These are phyloP conservation scores for Didymodactylos carnosus DNA, from an alignment of 2,888 invertebrate species.

Conservation along the genomic window DNA sequence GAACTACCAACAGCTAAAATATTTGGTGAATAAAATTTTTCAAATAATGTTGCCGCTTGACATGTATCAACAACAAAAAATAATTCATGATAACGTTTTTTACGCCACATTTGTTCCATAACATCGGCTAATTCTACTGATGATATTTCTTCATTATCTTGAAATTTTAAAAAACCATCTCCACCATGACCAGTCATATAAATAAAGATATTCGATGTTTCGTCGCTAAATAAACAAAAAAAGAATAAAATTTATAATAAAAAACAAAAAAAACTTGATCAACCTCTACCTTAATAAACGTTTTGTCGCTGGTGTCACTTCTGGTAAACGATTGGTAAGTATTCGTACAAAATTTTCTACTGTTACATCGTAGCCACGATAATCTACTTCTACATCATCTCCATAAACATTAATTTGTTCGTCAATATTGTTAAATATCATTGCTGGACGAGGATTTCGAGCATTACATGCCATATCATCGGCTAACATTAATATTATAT, in stretches of 20 bases:
- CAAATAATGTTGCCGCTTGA: constrained; percentile 94
- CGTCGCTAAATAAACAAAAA: neutral
- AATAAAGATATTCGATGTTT: constrained; percentile 8
- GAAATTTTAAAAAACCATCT: constrained; percentile 95
- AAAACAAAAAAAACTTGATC: too few relatives aligned
- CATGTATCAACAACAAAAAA: constrained; percentile 98
- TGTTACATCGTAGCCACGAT: constrained; percentile 68
- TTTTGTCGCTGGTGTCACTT: constrained; percentile 80
- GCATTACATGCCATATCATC: constrained; percentile 99
- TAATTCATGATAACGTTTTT: constrained; percentile 84
- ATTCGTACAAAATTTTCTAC: constrained; percentile 94
- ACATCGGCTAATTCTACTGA: constrained; percentile 95
- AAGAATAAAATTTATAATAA: neutral
- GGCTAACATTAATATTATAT: constrained; percentile 95
- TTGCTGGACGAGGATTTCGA: constrained; percentile 69
- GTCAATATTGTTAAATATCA: constrained; percentile 84
- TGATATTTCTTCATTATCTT: constrained; percentile 95
- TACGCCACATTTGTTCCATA: constrained; percentile 98
- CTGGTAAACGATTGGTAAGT: constrained; percentile 71
- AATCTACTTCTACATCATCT: constrained; percentile 96
- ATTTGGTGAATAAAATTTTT: constrained; percentile 90
- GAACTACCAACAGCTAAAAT: constrained; percentile 90
- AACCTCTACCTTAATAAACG: constrained; percentile 71
- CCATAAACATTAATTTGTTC: constrained; percentile 97
- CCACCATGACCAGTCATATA: constrained; percentile 55